Conservation (phyloP, 64 coral and sea anemone species). For the Acropora tenuis region DNA sequence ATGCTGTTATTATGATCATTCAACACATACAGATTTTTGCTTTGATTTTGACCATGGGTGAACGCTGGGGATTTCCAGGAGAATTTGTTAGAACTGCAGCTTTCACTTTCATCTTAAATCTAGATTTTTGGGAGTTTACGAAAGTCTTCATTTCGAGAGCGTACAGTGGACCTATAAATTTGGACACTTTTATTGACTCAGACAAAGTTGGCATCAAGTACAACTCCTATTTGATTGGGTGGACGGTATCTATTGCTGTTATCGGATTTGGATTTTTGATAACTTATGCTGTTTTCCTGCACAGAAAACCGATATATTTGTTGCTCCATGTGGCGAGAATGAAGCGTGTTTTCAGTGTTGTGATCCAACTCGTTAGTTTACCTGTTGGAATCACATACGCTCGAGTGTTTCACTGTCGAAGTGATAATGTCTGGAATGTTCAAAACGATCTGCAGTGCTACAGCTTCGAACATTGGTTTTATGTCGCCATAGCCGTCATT, state of each 20-base stretch:
- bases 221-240: slow-evolving; percentile 81
- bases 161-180: slow-evolving; percentile 73
- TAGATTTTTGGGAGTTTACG: slow-evolving; percentile 95
- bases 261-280: slow-evolving; percentile 74
- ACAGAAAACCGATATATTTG: slow-evolving; percentile 91
- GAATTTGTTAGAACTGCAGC: slow-evolving; percentile 77
- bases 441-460: slow-evolving; percentile 87
- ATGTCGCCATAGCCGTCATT: slow-evolving; percentile 56
- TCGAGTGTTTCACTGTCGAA: slow-evolving; percentile 85
- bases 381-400: slow-evolving; percentile 82
- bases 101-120: slow-evolving; percentile 82
- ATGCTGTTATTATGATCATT: slow-evolving; percentile 89
- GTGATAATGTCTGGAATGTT: slow-evolving; percentile 85
- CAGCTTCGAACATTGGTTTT: slow-evolving; percentile 77
- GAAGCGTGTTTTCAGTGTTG: slow-evolving; percentile 85
- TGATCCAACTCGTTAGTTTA: slow-evolving; percentile 74
- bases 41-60: slow-evolving; percentile 83
- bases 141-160: slow-evolving; percentile 68
- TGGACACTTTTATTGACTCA: slow-evolving; percentile 61
- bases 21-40: slow-evolving; percentile 98
- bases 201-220: slow-evolving; percentile 75
- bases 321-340: slow-evolving; percentile 90
- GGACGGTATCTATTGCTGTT: slow-evolving; percentile 71
- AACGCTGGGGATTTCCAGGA: slow-evolving; percentile 95
- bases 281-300: slow-evolving; percentile 72